These are phyloP conservation scores for Melanerpes aurifrons DNA, from an alignment of 2,113 vertebrate species.

Conservation along the genomic window DNA sequence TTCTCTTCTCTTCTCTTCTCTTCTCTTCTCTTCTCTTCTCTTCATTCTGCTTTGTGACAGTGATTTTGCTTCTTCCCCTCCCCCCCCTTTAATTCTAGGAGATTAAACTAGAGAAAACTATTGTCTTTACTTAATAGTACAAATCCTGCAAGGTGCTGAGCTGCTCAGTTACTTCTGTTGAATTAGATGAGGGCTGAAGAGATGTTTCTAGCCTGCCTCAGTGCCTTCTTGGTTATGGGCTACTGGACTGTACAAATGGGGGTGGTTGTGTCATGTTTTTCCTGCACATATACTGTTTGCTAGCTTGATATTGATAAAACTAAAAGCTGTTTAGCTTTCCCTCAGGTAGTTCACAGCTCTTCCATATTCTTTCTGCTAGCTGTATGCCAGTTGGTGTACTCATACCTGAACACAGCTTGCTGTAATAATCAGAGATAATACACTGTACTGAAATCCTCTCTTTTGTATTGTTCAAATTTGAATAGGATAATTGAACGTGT, in stretches of 20 bases:
- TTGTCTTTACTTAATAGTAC: not conserved
- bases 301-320: not conserved
- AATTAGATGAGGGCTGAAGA: not conserved
- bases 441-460: not conserved
- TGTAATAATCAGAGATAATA: not conserved
- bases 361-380: not conserved
- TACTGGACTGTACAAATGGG: not conserved
- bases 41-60: not conserved
- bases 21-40: not conserved
- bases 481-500: conserved; percentile 13
- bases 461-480: conserved; percentile 22
- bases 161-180: not conserved
- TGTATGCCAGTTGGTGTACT: not conserved
- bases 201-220: not conserved
- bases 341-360: not conserved
- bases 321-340: not conserved
- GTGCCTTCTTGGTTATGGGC: not conserved
- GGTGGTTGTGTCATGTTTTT: not conserved
- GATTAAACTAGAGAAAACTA: not conserved
- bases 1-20: too few relatives aligned
- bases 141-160: not conserved
- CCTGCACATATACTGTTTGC: not conserved
- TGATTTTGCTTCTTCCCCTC: not conserved
- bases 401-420: not conserved
- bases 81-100: not conserved